Conservation (phyloP, 2,113 vertebrate species). For the Phrynocephalus versicolor region DNA sequence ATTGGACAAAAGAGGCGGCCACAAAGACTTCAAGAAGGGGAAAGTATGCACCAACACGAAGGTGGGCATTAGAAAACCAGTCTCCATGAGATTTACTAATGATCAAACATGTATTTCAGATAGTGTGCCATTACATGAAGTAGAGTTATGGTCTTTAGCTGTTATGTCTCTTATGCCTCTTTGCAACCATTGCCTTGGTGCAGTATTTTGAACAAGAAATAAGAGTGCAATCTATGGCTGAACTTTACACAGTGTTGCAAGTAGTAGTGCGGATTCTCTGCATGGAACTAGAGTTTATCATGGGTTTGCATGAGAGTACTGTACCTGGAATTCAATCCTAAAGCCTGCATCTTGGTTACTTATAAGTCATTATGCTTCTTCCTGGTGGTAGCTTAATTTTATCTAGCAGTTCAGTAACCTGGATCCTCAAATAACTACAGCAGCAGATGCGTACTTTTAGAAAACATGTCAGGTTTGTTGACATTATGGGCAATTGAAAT, state of each 20-base stretch:
- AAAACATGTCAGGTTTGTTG: neutral
- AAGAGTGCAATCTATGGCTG: neutral
- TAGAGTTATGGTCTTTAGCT: neutral
- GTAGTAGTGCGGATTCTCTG: no score
- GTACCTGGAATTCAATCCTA: neutral
- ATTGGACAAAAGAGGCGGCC: conserved; percentile 92
- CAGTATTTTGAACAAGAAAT: neutral
- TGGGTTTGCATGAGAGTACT: neutral
- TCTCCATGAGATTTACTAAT: neutral
- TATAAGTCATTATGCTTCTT: neutral
- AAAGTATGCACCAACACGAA: conserved; percentile 91
- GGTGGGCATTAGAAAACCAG: conserved; percentile 69
- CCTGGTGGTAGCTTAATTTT: neutral
- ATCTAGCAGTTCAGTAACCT: neutral
- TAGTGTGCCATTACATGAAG: neutral
- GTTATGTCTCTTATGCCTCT: neutral
- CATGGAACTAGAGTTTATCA: neutral
- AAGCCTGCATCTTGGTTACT: neutral
- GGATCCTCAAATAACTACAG: neutral
- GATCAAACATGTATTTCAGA: neutral
- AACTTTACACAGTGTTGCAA: neutral
- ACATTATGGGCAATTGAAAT: neutral
- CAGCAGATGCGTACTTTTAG: neutral
- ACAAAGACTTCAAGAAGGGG: conserved; percentile 98
- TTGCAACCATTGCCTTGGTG: neutral